A percentile compares a stretch with the other conserved stretches of the same genome.
These are phyloP conservation scores for Drosophila melanogaster DNA, from an alignment of 1,140 invertebrate species.

Conservation along the genomic window DNA sequence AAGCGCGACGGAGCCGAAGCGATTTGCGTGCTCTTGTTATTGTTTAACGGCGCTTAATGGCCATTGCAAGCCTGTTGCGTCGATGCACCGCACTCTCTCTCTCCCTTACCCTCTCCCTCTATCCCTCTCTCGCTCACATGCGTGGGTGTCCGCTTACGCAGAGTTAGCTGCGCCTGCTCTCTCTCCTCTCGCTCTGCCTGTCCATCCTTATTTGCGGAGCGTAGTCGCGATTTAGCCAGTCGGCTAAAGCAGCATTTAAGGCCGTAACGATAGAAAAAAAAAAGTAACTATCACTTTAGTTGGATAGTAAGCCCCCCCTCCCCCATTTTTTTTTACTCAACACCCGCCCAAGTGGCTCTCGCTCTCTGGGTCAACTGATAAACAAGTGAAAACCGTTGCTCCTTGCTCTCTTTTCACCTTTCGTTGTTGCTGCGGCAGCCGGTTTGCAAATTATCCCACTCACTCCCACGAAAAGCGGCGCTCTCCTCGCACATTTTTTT, in stretches of 20 bases:
- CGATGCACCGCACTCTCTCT: conserved; percentile 17
- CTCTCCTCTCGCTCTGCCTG: conserved; percentile 4
- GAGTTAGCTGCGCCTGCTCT: conserved; percentile 46
- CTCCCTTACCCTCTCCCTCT: neutral
- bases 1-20: conserved; percentile 29
- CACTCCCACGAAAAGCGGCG: conserved; percentile 12
- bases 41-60: conserved; percentile 53
- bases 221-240: neutral
- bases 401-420: conserved; percentile 30
- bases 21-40: conserved; percentile 47
- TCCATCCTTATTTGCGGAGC: neutral
- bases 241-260: no score
- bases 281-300: no score
- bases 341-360: neutral
- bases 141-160: conserved; percentile 36
- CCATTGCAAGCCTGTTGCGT: conserved; percentile 65
- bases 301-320: neutral
- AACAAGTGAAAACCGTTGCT: conserved; percentile 42
- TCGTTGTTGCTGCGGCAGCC: conserved; percentile 22
- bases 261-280: no score
- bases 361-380: conserved; percentile 77
- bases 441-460: conserved; percentile 21
- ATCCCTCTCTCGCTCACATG: conserved; percentile 15
- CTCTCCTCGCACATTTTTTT: conserved; percentile 27
- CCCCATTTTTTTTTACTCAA: neutral